Evolutionary conservation across 2,888 invertebrate genomes (phyloP).

Genomic region (Portevinia maculata): DNA sequence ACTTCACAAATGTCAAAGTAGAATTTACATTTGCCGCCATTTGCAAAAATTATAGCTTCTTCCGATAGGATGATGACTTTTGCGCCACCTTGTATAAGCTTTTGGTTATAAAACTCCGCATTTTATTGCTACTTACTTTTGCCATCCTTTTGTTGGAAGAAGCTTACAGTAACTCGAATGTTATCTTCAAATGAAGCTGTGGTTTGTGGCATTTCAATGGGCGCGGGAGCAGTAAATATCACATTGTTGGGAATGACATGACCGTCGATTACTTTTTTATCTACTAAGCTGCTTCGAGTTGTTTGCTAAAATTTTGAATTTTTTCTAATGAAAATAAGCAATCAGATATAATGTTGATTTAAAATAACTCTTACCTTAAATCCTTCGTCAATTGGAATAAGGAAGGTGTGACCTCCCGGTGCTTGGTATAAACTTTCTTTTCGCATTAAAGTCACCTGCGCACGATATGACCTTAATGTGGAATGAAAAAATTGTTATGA

Average conservation of each 20-base stretch:
- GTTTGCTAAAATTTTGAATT: slow-evolving; percentile 84
- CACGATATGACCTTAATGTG: slow-evolving; percentile 87
- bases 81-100: too few relatives aligned
- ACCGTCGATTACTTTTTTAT: slow-evolving; percentile 93
- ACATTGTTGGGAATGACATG: slow-evolving; percentile 95
- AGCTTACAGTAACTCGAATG: slow-evolving; percentile 91
- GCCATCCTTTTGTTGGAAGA: slow-evolving; percentile 88
- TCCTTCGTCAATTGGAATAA: slow-evolving; percentile 95
- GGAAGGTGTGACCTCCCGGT: slow-evolving; percentile 93
- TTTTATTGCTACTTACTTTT: slow-evolving; percentile 84
- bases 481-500: too few relatives aligned
- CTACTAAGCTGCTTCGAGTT: slow-evolving; percentile 89
- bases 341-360: too few relatives aligned
- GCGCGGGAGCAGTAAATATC: slow-evolving; percentile 92
- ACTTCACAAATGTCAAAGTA: too few relatives aligned
- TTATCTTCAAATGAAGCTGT: slow-evolving; percentile 93
- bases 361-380: slow-evolving; percentile 88
- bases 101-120: background rate
- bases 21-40: too few relatives aligned
- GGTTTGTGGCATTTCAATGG: slow-evolving; percentile 88
- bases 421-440: slow-evolving; percentile 90
- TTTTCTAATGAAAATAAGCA: background rate
- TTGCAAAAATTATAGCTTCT: too few relatives aligned
- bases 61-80: too few relatives aligned
- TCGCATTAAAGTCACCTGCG: slow-evolving; percentile 88